Evolutionary conservation across 2,888 invertebrate species (phyloP), one percentile per base, ranked within the genome.

Genomic region (Sarcophaga subvicina): DNA sequence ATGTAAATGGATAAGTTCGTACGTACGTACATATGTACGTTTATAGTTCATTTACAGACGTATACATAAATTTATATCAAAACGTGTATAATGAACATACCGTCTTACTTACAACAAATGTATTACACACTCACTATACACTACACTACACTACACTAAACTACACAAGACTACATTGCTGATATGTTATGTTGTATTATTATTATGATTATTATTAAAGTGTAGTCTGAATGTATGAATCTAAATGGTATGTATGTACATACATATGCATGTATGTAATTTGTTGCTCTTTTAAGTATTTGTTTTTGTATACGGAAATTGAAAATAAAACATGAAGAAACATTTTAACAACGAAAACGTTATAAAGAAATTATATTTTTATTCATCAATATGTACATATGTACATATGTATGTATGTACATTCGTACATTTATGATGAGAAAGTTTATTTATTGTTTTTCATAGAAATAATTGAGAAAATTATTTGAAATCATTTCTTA

Each of bases 241-340:
- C 22, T 1, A 22, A 22, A 22, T 22, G 22, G 22, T 22, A 22
- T 22, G 22, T 22, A 22, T 22, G 22, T 22, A 22, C 22, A 22
- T 22, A 22, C 22, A 22, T 22, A 22, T 22, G 22, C 1, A 22
- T 27, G 72, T 63, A 25, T 60, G 3, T 45, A 70, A 20, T 78
- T 63, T 76, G n/a, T 78, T 49, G 14, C 49, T 49, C 14, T 49
- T n/a, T 63, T 64, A 75, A 75, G 75, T 49, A 63, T 49, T 75
- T 71, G 22, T 76, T 59, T 80, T 66, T 22, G 27, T 70, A 67
- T 54, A 80, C 80, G 85, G 80, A 85, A 83, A 83, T 78, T 83
- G 79, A 77, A 80, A 85, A 85, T 81, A 69, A 70, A 77, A 59
- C 64, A 70, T 70, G 63, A 49, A 80, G 66, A 77, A 83, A 85